A percentile compares a stretch with the other conserved stretches of the same genome.
Conservation (phyloP, 2,113 vertebrate species). For the Lichenostomus cassidix region DNA sequence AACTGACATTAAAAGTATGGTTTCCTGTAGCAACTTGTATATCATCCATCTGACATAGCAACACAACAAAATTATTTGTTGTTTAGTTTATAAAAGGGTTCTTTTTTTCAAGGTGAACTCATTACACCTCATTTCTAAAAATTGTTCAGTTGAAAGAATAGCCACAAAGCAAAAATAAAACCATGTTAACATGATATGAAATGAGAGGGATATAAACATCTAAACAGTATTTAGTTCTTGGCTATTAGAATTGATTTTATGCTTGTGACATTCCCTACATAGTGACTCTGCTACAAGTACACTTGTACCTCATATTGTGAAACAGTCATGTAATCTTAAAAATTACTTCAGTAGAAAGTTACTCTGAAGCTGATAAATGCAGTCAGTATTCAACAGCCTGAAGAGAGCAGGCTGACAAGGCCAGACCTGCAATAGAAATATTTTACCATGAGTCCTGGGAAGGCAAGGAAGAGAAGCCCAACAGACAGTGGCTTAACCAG, state of each 20-base stretch:
- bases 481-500: neutral
- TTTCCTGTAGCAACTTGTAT: neutral
- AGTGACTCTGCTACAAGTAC: neutral
- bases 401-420: neutral
- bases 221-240: neutral
- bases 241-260: neutral
- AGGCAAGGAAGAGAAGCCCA: neutral
- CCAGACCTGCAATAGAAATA: neutral
- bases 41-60: neutral
- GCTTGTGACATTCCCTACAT: neutral
- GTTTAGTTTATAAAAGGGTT: neutral
- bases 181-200: neutral
- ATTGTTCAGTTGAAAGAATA: neutral
- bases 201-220: neutral
- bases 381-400: neutral
- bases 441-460: neutral
- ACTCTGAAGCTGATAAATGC: neutral
- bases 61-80: neutral
- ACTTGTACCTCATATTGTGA: neutral
- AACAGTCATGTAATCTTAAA: neutral
- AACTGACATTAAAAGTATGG: neutral
- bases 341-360: neutral
- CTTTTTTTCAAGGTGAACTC: neutral
- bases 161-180: neutral
- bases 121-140: neutral